Conservation (phyloP, 2,888 invertebrate species). For the Laothoe populi region DNA sequence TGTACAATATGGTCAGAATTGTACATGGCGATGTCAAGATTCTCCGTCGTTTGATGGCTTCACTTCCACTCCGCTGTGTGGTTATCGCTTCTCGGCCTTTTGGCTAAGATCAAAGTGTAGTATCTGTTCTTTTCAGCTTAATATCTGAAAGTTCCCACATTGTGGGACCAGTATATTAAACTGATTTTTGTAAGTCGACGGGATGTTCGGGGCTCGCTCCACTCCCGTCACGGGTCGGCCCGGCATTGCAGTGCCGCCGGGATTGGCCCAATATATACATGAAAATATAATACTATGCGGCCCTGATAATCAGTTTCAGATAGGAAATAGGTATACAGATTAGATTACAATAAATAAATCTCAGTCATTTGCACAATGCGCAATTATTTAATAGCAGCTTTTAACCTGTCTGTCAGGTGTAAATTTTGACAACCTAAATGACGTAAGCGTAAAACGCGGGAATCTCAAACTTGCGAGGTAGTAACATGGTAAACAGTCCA, state of each 20-base stretch:
- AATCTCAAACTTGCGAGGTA: too few species aligned
- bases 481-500: too few species aligned
- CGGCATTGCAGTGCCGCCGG: conserved; percentile 27
- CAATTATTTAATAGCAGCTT: too few species aligned
- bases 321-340: too few species aligned
- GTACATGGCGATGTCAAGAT: not conserved
- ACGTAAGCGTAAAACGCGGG: too few species aligned
- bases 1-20: not conserved
- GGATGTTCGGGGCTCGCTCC: conserved; percentile 33
- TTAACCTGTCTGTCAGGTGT: too few species aligned
- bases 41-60: conserved; percentile 16
- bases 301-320: too few species aligned
- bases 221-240: conserved; percentile 33
- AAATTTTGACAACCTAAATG: too few species aligned
- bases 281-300: not conserved
- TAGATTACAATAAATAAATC: too few species aligned
- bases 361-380: too few species aligned
- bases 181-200: conserved; percentile 32
- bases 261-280: conserved; percentile 28
- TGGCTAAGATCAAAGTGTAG: conserved; percentile 27
- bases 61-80: not conserved
- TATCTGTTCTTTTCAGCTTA: conserved; percentile 32
- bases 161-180: conserved; percentile 32
- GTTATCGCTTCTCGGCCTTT: conserved; percentile 13
- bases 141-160: conserved; percentile 31